Evolutionary conservation across 2,888 invertebrate genomes (phyloP), one percentile per base, ranked within the genome.

Genomic region (Orthonevra nobilis): DNA sequence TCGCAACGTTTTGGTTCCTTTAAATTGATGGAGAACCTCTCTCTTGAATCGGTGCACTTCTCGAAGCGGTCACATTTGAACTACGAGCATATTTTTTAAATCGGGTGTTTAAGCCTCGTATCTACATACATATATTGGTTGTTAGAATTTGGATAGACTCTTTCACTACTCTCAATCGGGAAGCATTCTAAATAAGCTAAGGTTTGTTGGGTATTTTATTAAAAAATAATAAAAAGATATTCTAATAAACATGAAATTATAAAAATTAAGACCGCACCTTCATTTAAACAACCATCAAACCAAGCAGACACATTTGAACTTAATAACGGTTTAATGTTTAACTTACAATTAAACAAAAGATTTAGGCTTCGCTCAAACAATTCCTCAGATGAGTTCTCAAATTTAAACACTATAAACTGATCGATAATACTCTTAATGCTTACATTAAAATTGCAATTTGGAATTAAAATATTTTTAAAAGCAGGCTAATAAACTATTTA

Each of bases 141-240:
- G 17, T 15, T 40, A 40, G 6, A 17, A 17, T 10, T 7, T 40
- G 2, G 40, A 19, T 40, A 19, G 19, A 40, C 10, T 40, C 38
- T 36, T 36, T 36, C 14, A 14, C 36, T 36, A 12, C 36, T 36
- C 36, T 36, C 3, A 14, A 9, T 2, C 2, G 14, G 36, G 14
- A 36, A 10, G 36, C 36, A 36, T 36, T 36, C 4, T 12, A 14
- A 12, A 36, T 14, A 9, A 36, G 14, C 9, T 36, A 12, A 3
- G 36, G 36, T 7, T 36, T 14, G 3, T 14, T 36, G 2, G 36
- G 36, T 7, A 36, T 5, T 36, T 14, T 36, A 10, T 36, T 14
- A 3, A 36, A 12, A 36, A 36, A 36, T 36, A 36, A 36, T 36
- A n/a, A n/a, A n/a, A n/a, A n/a, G n/a, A n/a, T n/a, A n/a, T n/a